Evolutionary conservation across 2,113 vertebrate species (phyloP).

Genomic region (Ceyx cyanopectus): DNA sequence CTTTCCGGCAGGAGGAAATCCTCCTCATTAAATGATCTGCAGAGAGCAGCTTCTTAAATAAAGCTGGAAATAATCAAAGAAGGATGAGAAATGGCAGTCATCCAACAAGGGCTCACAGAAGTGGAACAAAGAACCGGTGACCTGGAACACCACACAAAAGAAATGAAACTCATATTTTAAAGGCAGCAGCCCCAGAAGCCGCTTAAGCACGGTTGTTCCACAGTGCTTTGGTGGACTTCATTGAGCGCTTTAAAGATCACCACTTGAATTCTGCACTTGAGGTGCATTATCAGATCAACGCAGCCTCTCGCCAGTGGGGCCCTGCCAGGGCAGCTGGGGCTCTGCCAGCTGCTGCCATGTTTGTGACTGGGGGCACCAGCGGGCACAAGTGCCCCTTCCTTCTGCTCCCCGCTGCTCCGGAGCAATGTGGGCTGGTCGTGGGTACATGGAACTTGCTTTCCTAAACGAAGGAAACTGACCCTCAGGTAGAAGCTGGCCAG

Average conservation of each 20-base stretch:
- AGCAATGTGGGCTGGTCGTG: rapidly evolving
- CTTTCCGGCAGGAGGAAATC: background rate
- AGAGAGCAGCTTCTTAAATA: background rate
- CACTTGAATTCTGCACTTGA: background rate
- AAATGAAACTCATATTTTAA: background rate
- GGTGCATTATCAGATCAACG: rapidly evolving
- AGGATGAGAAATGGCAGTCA: background rate
- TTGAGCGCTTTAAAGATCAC: background rate
- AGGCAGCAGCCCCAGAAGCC: background rate
- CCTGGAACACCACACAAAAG: background rate
- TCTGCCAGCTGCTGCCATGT: rapidly evolving
- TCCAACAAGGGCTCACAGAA: background rate
- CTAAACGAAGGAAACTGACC: rapidly evolving
- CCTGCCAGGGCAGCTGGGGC: background rate
- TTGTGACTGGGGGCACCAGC: rapidly evolving
- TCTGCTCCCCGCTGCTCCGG: rapidly evolving
- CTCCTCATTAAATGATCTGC: constrained; percentile 10
- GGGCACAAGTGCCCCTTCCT: rapidly evolving
- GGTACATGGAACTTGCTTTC: rapidly evolving
- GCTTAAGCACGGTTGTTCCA: background rate
- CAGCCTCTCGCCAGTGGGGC: rapidly evolving
- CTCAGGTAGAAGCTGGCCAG: rapidly evolving
- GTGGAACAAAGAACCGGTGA: background rate
- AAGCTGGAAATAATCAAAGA: background rate
- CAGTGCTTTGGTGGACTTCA: rapidly evolving